These are phyloP conservation scores for Tretioscincus oriximinensis DNA, from an alignment of 2,113 vertebrate species.

Conservation along the genomic window DNA sequence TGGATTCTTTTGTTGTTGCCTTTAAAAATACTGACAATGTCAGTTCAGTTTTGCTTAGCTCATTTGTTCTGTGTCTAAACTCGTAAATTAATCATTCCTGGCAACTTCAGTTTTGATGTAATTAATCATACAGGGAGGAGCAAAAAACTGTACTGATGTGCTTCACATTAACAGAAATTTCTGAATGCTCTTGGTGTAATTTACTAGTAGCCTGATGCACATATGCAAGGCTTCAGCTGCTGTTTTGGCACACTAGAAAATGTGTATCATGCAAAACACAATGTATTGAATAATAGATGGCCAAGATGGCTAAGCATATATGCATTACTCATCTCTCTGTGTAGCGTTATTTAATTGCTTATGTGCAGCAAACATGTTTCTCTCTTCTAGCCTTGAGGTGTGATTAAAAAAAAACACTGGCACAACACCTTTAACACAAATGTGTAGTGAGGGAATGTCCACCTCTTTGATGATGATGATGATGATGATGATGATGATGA, in stretches of 20 bases:
- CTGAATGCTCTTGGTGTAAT: conserved; percentile 71
- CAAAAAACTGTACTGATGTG: conserved; percentile 68
- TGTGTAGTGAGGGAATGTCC: not conserved
- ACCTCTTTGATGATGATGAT: too few relatives aligned
- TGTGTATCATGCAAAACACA: conserved; percentile 25
- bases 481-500: too few relatives aligned
- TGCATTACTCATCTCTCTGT: conserved; percentile 20
- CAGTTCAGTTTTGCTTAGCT: conserved; percentile 73
- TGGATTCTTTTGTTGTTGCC: conserved; percentile 58
- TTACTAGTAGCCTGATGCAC: conserved; percentile 67
- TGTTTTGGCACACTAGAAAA: conserved; percentile 44
- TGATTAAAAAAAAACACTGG: not conserved
- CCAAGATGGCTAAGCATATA: not conserved
- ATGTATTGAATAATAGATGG: conserved; percentile 29
- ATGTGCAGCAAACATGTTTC: not conserved
- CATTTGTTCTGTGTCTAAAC: conserved; percentile 73
- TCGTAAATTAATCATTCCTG: conserved; percentile 79
- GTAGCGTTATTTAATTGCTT: conserved; percentile 25
- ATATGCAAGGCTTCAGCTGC: conserved; percentile 52
- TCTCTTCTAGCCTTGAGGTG: not conserved
- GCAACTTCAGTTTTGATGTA: conserved; percentile 76
- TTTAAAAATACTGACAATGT: conserved; percentile 65
- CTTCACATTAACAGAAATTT: conserved; percentile 69
- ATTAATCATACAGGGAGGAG: conserved; percentile 78
- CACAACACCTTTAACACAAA: not conserved